These are phyloP conservation scores for Drosophila willistoni DNA, from an alignment of 1,140 invertebrate genomes.

Conservation along the genomic window DNA sequence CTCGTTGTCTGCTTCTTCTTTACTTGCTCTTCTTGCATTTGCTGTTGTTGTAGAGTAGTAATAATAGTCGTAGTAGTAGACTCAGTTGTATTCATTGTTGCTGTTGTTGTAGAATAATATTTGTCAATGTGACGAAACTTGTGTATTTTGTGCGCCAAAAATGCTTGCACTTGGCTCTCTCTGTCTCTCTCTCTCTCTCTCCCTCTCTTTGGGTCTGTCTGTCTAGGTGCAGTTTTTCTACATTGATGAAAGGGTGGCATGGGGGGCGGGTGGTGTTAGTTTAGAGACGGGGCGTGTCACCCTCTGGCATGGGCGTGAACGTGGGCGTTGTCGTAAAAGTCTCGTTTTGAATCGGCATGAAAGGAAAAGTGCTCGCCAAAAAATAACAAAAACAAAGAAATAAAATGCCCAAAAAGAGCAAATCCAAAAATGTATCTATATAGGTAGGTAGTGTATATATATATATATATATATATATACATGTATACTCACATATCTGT, in stretches of 20 bases:
- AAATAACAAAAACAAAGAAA: too few species aligned
- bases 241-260: not conserved
- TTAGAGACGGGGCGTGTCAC: not conserved
- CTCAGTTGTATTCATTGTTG: too few species aligned
- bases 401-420: constrained; percentile 4
- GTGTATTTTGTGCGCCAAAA: constrained; percentile 2
- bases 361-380: constrained; percentile 41
- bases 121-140: constrained; percentile 2
- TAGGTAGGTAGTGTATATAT: not conserved
- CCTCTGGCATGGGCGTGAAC: not conserved
- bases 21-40: too few species aligned
- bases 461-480: not conserved
- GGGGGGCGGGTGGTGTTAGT: not conserved
- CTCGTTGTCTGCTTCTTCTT: not conserved
- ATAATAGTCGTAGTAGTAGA: constrained; percentile 4
- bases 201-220: too few species aligned
- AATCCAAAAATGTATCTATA: not conserved
- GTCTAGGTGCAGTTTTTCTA: not conserved
- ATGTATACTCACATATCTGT: not conserved
- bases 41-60: not conserved
- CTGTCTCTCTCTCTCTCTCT: too few species aligned
- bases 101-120: constrained; percentile 6
- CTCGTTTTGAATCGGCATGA: constrained; percentile 28
- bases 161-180: constrained; percentile 8
- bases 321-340: constrained; percentile 32